Conservation (phyloP, 2,113 vertebrate genomes). For the Sander vitreus region DNA sequence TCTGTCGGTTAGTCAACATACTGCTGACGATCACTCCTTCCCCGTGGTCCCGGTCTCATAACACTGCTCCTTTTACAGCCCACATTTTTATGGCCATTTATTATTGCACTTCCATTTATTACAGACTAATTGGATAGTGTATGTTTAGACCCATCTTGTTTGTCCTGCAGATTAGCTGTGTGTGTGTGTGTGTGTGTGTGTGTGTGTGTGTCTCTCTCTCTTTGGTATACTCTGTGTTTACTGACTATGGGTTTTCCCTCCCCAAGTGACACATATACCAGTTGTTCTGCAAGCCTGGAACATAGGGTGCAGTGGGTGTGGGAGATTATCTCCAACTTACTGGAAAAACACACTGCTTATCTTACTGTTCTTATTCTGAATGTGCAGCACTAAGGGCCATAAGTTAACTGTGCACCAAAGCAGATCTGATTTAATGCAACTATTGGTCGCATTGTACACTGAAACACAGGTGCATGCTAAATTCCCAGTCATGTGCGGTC, state of each 20-base stretch:
- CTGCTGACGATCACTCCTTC: constrained; percentile 4
- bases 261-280: constrained; percentile 24
- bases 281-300: constrained; percentile 46
- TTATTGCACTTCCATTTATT: constrained; percentile 74
- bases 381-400: neutral
- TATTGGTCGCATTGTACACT: neutral
- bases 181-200: neutral
- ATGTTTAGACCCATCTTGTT: constrained; percentile 57
- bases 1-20: constrained; percentile 25
- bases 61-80: constrained; percentile 52
- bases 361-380: constrained; percentile 43
- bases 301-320: constrained; percentile 51
- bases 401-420: neutral
- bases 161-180: constrained; percentile 58
- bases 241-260: constrained; percentile 37
- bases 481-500: neutral
- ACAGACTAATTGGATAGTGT: constrained; percentile 61
- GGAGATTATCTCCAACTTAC: constrained; percentile 55
- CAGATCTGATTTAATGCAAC: neutral
- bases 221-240: constrained; percentile 8
- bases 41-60: neutral
- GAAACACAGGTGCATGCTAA: neutral
- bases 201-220: neutral
- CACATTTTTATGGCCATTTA: constrained; percentile 55
- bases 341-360: constrained; percentile 54